phyloP scores from a whole-genome alignment of 2,888 invertebrate genomes.

The Willowsia nigromaculata region DNA sequence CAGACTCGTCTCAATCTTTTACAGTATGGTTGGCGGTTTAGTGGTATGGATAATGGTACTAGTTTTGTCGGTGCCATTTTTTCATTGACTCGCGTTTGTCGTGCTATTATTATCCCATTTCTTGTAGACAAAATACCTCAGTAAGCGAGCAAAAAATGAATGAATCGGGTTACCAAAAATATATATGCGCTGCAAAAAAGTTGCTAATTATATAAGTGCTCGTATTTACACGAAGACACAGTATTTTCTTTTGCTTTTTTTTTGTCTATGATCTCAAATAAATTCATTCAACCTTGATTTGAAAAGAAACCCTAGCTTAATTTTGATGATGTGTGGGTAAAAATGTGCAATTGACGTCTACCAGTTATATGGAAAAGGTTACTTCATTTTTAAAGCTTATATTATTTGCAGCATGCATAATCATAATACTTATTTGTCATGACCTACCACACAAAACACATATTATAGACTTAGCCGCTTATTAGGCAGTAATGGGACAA shows the following conservation, averaged over 20 bases:
- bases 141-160: not conserved
- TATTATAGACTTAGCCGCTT: not conserved
- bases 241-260: not conserved
- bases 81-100: not conserved
- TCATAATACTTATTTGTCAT: not conserved
- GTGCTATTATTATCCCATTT: not conserved
- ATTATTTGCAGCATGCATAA: not conserved
- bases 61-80: slow-evolving; percentile 47
- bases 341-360: slow-evolving; percentile 11
- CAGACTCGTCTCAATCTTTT: not conserved
- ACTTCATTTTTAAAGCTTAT: not conserved
- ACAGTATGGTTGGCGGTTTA: not conserved
- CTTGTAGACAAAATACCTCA: not conserved
- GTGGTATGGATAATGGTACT: slow-evolving; percentile 5
- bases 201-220: slow-evolving; percentile 21
- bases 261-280: not conserved
- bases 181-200: not conserved
- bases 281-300: slow-evolving; percentile 51
- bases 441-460: slow-evolving; percentile 45
- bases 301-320: not conserved
- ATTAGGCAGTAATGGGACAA: slow-evolving; percentile 9
- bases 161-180: slow-evolving; percentile 22
- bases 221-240: too few relatives aligned
- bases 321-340: slow-evolving; percentile 25
- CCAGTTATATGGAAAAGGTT: slow-evolving; percentile 2